Conservation (phyloP, 2,113 vertebrate genomes). For the Oenanthe oenanthe region DNA sequence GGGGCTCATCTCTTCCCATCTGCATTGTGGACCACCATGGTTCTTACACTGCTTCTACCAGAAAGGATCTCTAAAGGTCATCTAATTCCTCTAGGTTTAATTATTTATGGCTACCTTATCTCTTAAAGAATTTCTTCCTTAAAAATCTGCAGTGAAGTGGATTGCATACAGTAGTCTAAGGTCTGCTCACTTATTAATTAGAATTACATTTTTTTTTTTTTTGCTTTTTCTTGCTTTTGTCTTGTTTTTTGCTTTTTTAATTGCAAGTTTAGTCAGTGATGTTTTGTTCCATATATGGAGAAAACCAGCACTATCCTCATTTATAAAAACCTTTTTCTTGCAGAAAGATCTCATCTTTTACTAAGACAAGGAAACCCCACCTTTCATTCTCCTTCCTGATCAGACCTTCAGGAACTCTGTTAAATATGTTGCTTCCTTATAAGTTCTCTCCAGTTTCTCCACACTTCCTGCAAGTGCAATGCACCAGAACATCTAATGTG, state of each 20-base stretch:
- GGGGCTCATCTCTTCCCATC: neutral
- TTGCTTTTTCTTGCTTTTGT: fast-evolving
- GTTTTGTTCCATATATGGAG: neutral
- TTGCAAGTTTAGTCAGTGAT: neutral
- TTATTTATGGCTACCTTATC: neutral
- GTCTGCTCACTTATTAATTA: neutral
- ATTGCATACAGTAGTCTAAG: neutral
- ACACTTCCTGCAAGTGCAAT: neutral
- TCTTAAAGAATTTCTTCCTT: neutral
- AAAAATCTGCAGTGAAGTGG: neutral
- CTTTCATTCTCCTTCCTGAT: neutral
- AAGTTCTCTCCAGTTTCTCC: neutral
- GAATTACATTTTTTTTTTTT: neutral
- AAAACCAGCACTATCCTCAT: neutral
- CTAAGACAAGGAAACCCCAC: neutral
- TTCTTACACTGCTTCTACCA: neutral
- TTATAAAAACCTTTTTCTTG: neutral
- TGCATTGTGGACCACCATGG: neutral
- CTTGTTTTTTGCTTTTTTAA: neutral
- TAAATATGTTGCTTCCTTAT: neutral
- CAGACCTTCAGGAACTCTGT: neutral
- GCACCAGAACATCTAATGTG: neutral
- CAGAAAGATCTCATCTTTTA: neutral
- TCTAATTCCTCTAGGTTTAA: neutral
- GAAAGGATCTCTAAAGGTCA: neutral